phyloP scores from a whole-genome alignment of 2,113 vertebrate species.

The Antigone vipio region DNA sequence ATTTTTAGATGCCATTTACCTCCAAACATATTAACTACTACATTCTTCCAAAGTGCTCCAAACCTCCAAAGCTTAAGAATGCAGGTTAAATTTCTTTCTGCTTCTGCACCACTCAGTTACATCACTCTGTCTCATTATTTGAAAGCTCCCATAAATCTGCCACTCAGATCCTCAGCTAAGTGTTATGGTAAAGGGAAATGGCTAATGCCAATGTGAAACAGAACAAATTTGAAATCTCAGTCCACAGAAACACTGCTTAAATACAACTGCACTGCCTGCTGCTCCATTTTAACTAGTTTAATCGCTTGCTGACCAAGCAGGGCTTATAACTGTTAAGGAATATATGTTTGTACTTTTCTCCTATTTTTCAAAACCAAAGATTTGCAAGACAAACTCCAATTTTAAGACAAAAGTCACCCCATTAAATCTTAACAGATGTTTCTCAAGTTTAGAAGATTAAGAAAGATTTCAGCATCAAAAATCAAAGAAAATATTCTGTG shows the following conservation, averaged over 20 bases:
- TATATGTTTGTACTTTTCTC: neutral
- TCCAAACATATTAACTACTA: slow-evolving; percentile 64
- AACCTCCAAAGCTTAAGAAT: slow-evolving; percentile 31
- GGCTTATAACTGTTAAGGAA: slow-evolving; percentile 19
- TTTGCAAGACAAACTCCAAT: slow-evolving; percentile 73
- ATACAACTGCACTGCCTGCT: neutral
- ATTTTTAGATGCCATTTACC: slow-evolving; percentile 75
- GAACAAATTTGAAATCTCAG: slow-evolving; percentile 40
- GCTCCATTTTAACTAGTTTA: slow-evolving; percentile 49
- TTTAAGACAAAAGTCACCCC: slow-evolving; percentile 81
- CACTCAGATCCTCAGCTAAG: slow-evolving; percentile 58
- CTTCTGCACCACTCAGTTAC: slow-evolving; percentile 55
- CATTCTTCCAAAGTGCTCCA: slow-evolving; percentile 60
- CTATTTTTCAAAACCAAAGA: slow-evolving; percentile 60
- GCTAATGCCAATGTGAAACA: slow-evolving; percentile 56
- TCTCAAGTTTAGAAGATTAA: slow-evolving; percentile 89
- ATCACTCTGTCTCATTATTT: slow-evolving; percentile 67
- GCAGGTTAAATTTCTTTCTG: slow-evolving; percentile 56
- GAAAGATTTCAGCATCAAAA: slow-evolving; percentile 88
- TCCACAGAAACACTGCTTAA: neutral
- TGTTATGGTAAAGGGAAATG: slow-evolving; percentile 41
- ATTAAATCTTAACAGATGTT: slow-evolving; percentile 85
- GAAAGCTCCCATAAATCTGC: slow-evolving; percentile 58
- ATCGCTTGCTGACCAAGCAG: slow-evolving; percentile 21
- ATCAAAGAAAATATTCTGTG: slow-evolving; percentile 89